Evolutionary conservation across 2,113 vertebrate species (phyloP).

Genomic region (Pomatostomus ruficeps): DNA sequence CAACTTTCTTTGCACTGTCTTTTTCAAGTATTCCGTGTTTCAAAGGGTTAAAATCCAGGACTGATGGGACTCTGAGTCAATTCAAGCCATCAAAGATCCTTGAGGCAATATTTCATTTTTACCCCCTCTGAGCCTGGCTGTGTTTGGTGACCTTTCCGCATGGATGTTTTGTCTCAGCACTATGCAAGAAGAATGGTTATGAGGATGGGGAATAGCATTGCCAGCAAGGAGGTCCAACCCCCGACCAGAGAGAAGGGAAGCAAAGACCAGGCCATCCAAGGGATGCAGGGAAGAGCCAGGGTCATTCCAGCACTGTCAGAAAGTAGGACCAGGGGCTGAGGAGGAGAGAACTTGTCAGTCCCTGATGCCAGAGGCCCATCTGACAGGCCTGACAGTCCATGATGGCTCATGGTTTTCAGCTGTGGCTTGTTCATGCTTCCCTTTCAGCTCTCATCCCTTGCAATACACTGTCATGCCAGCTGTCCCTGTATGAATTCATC

Average conservation of each 20-base stretch:
- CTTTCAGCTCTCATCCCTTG: background rate
- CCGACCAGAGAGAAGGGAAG: background rate
- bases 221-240: background rate
- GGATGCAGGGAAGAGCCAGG: background rate
- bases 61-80: background rate
- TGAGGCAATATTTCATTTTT: background rate
- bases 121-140: background rate
- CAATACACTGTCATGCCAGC: background rate
- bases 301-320: background rate
- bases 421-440: background rate
- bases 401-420: background rate
- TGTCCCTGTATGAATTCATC: background rate
- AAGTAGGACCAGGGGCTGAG: background rate
- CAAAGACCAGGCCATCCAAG: background rate
- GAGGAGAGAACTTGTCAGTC: background rate
- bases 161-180: background rate
- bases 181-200: background rate
- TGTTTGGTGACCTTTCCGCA: background rate
- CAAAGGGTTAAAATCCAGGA: background rate
- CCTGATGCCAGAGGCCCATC: background rate
- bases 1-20: background rate
- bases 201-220: background rate
- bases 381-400: background rate
- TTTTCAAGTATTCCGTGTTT: background rate
- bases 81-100: background rate